phyloP scores from a whole-genome alignment of 2,113 vertebrate genomes.

The Gavia stellata region DNA sequence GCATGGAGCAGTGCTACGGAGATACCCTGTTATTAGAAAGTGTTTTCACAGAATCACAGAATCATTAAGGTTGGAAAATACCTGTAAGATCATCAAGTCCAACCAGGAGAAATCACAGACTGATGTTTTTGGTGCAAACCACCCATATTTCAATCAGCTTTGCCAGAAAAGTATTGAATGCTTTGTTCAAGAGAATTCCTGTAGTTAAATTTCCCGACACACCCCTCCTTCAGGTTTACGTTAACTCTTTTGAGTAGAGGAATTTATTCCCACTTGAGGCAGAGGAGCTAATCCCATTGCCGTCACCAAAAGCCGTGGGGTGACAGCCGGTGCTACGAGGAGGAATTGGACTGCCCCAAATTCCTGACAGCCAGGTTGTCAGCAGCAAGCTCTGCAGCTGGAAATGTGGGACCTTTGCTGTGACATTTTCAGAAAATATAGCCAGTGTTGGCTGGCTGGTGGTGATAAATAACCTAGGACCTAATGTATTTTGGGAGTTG shows the following conservation, averaged over 20 bases:
- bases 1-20: neutral
- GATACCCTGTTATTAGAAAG: neutral
- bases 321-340: fast-evolving
- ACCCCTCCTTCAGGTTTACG: neutral
- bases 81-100: no score
- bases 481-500: neutral
- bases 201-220: neutral
- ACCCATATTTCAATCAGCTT: neutral
- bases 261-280: neutral
- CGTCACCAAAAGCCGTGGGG: neutral
- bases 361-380: neutral
- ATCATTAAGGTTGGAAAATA: no score
- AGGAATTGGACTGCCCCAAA: neutral
- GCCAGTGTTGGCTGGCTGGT: no score
- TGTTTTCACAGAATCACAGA: no score
- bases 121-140: neutral
- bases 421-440: neutral
- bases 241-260: neutral
- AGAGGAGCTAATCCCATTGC: neutral
- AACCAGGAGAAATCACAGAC: neutral
- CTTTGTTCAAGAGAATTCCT: neutral
- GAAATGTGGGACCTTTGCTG: neutral
- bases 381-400: neutral
- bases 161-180: neutral
- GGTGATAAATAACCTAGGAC: neutral